Percentiles rank a stretch among this genome's conserved stretches.
These are phyloP conservation scores for Drosophila rubida DNA, from an alignment of 2,888 invertebrate genomes.

Conservation along the genomic window DNA sequence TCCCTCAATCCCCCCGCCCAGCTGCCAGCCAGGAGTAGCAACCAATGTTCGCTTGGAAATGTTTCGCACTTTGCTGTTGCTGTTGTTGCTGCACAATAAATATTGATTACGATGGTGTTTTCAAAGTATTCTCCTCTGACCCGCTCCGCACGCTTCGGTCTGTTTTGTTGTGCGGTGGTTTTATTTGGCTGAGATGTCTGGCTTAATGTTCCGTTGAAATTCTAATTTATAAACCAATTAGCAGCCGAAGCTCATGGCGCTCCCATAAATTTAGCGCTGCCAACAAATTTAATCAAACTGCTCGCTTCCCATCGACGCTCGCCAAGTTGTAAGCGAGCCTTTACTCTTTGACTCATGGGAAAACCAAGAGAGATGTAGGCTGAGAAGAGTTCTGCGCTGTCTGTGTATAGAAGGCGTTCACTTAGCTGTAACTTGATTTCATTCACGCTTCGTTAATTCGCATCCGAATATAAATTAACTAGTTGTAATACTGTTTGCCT, in stretches of 20 bases:
- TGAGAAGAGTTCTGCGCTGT: background rate
- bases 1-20: background rate
- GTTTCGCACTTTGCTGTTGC: constrained; percentile 16
- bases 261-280: constrained; percentile 61
- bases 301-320: constrained; percentile 28
- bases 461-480: constrained; percentile 52
- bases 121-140: constrained; percentile 39
- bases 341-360: constrained; percentile 29
- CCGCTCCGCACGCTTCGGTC: background rate
- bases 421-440: constrained; percentile 45
- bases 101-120: constrained; percentile 66
- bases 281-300: constrained; percentile 70
- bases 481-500: constrained; percentile 35
- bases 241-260: constrained; percentile 62
- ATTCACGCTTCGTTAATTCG: constrained; percentile 61
- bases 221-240: constrained; percentile 78
- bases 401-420: constrained; percentile 10
- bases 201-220: constrained; percentile 71
- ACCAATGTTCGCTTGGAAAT: constrained; percentile 12
- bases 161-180: constrained; percentile 32
- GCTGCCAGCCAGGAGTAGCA: background rate
- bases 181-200: constrained; percentile 68
- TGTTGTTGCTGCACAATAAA: constrained; percentile 52
- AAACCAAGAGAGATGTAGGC: background rate
- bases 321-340: background rate